A percentile compares a stretch with the other conserved stretches of the same genome.
These are phyloP conservation scores for Tetramorium alpestre DNA, from an alignment of 1,140 invertebrate genomes.

Conservation along the genomic window DNA sequence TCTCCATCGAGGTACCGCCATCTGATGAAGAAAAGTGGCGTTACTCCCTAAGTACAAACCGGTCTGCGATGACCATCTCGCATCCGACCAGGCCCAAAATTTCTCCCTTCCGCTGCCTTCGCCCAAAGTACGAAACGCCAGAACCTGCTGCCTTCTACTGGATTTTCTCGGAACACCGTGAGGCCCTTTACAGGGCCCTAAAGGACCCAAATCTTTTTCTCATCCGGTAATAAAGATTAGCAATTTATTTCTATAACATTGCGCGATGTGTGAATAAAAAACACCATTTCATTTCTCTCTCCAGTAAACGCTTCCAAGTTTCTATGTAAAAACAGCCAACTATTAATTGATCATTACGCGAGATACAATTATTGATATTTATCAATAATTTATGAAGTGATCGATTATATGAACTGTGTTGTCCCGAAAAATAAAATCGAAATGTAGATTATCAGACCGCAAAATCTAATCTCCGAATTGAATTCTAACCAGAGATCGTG, in stretches of 20 bases:
- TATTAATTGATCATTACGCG: not conserved
- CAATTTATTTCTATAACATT: not conserved
- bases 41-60: constrained; percentile 13
- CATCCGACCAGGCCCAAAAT: constrained; percentile 63
- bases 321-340: not conserved
- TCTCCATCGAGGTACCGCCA: constrained; percentile 72
- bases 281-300: not conserved
- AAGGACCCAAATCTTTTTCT: constrained; percentile 13
- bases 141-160: constrained; percentile 81
- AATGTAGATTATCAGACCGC: constrained; percentile 21
- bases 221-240: constrained; percentile 39
- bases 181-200: constrained; percentile 37
- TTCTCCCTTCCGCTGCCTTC: constrained; percentile 44
- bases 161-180: constrained; percentile 62
- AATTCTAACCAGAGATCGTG: not conserved
- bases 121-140: constrained; percentile 26
- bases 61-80: not conserved
- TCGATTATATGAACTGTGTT: not conserved
- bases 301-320: not conserved
- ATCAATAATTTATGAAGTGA: not conserved
- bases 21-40: constrained; percentile 60
- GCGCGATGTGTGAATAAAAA: not conserved
- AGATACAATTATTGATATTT: not conserved
- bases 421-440: not conserved
- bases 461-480: constrained; percentile 57